Percentiles rank a stretch among this genome's conserved stretches.
Conservation (phyloP, 2,888 invertebrate genomes). For the Frankliniella fusca region DNA sequence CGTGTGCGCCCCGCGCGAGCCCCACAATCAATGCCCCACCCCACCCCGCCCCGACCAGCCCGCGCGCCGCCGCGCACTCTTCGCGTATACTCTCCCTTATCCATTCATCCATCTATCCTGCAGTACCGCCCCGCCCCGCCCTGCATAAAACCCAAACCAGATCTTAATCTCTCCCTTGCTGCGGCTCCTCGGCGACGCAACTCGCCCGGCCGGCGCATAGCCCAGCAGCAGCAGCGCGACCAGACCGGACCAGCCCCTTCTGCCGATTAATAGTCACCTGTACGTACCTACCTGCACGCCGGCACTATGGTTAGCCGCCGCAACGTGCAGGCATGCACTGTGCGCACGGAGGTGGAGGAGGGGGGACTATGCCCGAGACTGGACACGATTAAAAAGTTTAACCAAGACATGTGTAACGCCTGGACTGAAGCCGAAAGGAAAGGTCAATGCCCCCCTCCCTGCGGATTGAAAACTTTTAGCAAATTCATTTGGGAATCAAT, state of each 20-base stretch:
- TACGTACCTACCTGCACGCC: not conserved
- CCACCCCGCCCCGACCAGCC: too few relatives aligned
- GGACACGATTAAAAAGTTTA: not conserved
- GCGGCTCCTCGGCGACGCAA: not conserved
- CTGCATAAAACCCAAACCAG: not conserved
- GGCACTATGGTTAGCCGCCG: not conserved
- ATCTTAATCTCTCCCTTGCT: not conserved
- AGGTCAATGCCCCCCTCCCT: too few relatives aligned
- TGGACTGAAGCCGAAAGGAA: too few relatives aligned
- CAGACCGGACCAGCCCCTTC: not conserved
- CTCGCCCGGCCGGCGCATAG: not conserved
- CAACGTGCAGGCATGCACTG: constrained; percentile 10
- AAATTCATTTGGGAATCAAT: too few relatives aligned
- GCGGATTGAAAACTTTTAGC: too few relatives aligned
- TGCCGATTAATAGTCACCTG: not conserved
- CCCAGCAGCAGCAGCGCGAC: not conserved
- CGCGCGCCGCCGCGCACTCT: too few relatives aligned
- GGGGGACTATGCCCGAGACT: not conserved
- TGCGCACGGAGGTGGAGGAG: not conserved
- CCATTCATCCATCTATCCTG: too few relatives aligned
- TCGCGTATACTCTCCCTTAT: too few relatives aligned
- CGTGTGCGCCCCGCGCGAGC: too few relatives aligned
- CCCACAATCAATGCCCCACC: too few relatives aligned
- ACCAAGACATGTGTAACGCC: too few relatives aligned
- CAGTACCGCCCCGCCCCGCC: too few relatives aligned